These are phyloP conservation scores for Gerris lacustris DNA, from an alignment of 2,888 invertebrate genomes.

Conservation along the genomic window DNA sequence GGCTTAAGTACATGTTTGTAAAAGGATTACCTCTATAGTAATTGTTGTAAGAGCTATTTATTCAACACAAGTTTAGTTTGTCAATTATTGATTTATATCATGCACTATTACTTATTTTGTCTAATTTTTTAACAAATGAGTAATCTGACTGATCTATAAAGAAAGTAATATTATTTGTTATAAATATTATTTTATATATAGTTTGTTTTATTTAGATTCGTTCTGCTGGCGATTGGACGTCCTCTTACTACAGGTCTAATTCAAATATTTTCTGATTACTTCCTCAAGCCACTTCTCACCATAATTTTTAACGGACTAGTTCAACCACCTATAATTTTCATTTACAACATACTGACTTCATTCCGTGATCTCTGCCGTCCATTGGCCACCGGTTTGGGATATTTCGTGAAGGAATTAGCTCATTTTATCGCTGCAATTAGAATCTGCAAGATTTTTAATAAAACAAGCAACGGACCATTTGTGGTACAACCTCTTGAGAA, in stretches of 20 bases:
- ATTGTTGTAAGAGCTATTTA: too few species aligned
- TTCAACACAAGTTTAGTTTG: too few species aligned
- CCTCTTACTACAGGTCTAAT: conserved; percentile 48
- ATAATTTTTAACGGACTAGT: conserved; percentile 51
- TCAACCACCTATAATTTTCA: conserved; percentile 54
- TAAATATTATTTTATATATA: too few species aligned
- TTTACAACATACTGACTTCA: conserved; percentile 49
- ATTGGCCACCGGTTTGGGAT: conserved; percentile 45
- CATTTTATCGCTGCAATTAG: conserved; percentile 39
- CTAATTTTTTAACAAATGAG: too few species aligned
- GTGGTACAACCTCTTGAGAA: background rate
- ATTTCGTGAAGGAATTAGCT: conserved; percentile 41
- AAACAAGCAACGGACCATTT: conserved; percentile 6
- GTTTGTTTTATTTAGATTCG: conserved; percentile 37
- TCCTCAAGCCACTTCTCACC: conserved; percentile 52
- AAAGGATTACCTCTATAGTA: too few species aligned
- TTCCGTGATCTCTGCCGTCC: conserved; percentile 50
- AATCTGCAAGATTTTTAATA: conserved; percentile 38
- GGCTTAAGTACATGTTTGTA: too few species aligned
- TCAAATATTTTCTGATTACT: conserved; percentile 53
- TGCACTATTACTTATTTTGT: too few species aligned
- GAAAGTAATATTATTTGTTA: too few species aligned
- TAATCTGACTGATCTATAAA: too few species aligned
- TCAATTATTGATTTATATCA: too few species aligned
- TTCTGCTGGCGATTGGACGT: conserved; percentile 46